phyloP scores from a whole-genome alignment of 2,888 invertebrate genomes.

The Cosmia pyralina region DNA sequence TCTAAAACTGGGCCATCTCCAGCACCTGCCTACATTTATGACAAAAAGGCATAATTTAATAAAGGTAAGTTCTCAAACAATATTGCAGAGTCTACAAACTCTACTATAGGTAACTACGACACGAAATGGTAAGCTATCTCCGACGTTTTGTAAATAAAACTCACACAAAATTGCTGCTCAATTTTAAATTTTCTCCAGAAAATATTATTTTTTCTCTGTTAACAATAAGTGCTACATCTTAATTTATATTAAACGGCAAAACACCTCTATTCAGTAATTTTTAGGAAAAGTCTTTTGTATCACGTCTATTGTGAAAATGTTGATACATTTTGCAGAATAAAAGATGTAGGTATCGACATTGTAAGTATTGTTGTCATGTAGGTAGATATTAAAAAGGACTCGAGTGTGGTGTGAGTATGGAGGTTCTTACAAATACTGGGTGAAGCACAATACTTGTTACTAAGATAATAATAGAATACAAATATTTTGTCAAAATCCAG shows the following conservation, averaged over 20 bases:
- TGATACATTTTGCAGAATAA: conserved; percentile 13
- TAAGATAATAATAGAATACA: conserved; percentile 2
- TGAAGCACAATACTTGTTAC: background rate
- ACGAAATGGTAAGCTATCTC: conserved; percentile 30
- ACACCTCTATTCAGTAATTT: conserved; percentile 38
- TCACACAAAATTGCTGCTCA: conserved; percentile 46
- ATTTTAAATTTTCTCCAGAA: conserved; percentile 39
- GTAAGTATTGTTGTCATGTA: background rate
- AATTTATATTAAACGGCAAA: conserved; percentile 43
- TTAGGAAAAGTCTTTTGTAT: conserved; percentile 34
- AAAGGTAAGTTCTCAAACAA: conserved; percentile 24
- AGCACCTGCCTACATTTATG: conserved; percentile 34
- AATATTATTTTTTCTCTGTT: conserved; percentile 35
- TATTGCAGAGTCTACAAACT: conserved; percentile 31
- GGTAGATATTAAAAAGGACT: background rate
- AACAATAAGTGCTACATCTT: conserved; percentile 49
- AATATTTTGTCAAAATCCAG: background rate
- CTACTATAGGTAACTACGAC: conserved; percentile 10
- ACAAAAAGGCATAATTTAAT: conserved; percentile 32
- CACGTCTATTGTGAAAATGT: conserved; percentile 27
- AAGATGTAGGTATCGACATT: background rate
- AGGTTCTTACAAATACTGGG: background rate
- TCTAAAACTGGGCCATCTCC: conserved; percentile 1
- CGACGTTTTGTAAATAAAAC: conserved; percentile 44
- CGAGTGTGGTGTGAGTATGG: no score